Evolutionary conservation across 2,888 invertebrate species (phyloP).

Genomic region (Gari tellinella): DNA sequence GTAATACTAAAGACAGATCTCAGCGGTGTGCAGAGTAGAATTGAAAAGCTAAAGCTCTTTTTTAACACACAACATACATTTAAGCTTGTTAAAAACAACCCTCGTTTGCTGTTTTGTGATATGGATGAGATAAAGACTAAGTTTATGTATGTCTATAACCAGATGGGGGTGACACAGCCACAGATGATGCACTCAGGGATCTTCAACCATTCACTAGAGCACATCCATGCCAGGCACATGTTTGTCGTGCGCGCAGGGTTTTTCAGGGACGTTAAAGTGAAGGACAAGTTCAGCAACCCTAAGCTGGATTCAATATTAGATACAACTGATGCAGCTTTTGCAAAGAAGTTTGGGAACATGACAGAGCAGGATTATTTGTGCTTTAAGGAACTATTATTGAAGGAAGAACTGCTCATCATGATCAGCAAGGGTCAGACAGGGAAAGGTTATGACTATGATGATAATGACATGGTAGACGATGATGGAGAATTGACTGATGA

Average conservation of each 20-base stretch:
- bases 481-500: no score
- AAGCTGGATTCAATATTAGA: conserved; percentile 60
- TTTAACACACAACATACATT: conserved; percentile 64
- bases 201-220: conserved; percentile 60
- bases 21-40: conserved; percentile 4
- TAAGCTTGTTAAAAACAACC: conserved; percentile 47
- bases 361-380: conserved; percentile 61
- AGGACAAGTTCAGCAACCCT: conserved; percentile 63
- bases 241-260: conserved; percentile 66
- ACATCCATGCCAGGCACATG: conserved; percentile 66
- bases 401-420: background rate
- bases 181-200: conserved; percentile 65
- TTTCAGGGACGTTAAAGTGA: conserved; percentile 45
- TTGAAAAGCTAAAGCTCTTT: conserved; percentile 46
- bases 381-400: conserved; percentile 54
- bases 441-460: no score
- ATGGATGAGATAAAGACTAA: conserved; percentile 53
- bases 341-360: conserved; percentile 65
- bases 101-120: conserved; percentile 56
- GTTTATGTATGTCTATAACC: conserved; percentile 64
- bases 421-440: no score
- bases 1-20: conserved; percentile 21
- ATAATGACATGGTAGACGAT: no score
- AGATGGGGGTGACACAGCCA: conserved; percentile 68
- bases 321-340: conserved; percentile 63